Conservation (phyloP, 1,140 invertebrate species). For the Heliconius congener region DNA sequence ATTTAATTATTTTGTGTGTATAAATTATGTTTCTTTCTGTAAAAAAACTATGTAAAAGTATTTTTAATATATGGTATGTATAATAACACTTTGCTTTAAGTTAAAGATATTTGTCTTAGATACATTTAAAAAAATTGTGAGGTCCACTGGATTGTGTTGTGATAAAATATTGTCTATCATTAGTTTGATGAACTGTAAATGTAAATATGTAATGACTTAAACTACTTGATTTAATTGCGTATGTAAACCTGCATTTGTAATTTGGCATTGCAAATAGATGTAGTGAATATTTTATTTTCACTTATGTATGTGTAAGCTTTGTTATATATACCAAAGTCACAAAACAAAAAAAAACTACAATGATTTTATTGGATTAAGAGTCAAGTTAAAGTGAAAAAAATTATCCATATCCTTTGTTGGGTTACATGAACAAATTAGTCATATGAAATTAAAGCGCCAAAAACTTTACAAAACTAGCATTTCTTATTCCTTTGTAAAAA, state of each 20-base stretch:
- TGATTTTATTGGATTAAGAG: not conserved
- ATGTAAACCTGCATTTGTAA: not conserved
- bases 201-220: no score
- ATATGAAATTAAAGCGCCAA: not conserved
- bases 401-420: not conserved
- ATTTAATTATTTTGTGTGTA: conserved; percentile 33
- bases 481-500: not conserved
- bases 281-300: not conserved
- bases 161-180: no score
- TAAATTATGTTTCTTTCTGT: not conserved
- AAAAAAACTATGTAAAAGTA: not conserved
- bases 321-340: not conserved
- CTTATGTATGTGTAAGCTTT: not conserved
- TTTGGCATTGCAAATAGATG: not conserved
- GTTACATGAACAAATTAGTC: conserved; percentile 7
- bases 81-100: not conserved
- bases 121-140: not conserved
- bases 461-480: not conserved
- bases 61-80: not conserved
- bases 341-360: not conserved
- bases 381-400: not conserved
- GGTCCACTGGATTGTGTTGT: not conserved
- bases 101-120: not conserved
- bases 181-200: no score
- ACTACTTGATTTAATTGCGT: not conserved